Evolutionary conservation across 2,888 invertebrate genomes (phyloP).

Genomic region (Lepidocyrtinus sp.): DNA sequence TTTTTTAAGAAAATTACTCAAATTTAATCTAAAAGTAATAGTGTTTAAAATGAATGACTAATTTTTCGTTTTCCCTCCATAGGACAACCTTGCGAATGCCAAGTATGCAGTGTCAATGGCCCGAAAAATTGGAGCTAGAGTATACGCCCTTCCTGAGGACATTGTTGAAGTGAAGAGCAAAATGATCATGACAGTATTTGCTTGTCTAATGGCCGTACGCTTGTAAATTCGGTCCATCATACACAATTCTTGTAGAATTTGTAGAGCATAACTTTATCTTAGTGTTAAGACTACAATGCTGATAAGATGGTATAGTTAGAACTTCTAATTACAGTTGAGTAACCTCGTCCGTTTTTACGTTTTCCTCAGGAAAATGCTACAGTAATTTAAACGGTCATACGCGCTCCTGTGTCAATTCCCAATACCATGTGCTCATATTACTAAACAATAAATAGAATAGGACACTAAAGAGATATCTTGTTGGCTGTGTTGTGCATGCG

Average conservation of each 20-base stretch:
- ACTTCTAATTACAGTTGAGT: too few relatives aligned
- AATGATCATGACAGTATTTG: constrained; percentile 99
- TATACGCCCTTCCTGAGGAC: constrained; percentile 98
- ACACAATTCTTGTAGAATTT: not conserved
- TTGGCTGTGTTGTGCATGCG: too few relatives aligned
- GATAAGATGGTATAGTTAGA: not conserved
- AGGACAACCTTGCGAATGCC: constrained; percentile 97
- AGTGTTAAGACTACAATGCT: not conserved
- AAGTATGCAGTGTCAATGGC: constrained; percentile 99
- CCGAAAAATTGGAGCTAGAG: constrained; percentile 95
- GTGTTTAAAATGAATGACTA: not conserved
- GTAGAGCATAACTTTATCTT: not conserved
- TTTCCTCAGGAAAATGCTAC: too few relatives aligned
- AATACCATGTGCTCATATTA: too few relatives aligned
- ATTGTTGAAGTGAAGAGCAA: constrained; percentile 98
- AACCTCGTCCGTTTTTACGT: too few relatives aligned
- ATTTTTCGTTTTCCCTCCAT: constrained; percentile 71
- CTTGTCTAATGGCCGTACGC: constrained; percentile 91
- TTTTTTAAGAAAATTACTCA: not conserved
- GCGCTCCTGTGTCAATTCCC: too few relatives aligned
- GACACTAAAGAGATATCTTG: too few relatives aligned
- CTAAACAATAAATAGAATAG: too few relatives aligned
- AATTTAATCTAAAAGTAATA: constrained; percentile 16
- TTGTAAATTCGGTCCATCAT: constrained; percentile 32
- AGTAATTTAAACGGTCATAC: too few relatives aligned